phyloP scores from a whole-genome alignment of 2,797 vertebrate species.

The Crax fasciolata region DNA sequence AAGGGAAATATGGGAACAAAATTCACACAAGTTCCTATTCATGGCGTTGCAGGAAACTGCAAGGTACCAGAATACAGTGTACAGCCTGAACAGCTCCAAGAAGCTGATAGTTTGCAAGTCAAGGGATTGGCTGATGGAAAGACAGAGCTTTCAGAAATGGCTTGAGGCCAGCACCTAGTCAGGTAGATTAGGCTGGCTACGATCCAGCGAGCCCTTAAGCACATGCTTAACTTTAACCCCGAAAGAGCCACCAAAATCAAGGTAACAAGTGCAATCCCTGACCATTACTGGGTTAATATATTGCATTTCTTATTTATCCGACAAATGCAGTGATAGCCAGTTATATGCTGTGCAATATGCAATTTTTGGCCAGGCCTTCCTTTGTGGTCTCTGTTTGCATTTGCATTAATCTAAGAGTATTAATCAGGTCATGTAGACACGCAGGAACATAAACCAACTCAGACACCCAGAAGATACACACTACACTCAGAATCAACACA shows the following conservation, averaged over 20 bases:
- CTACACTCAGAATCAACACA: conserved; percentile 43
- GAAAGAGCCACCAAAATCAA: background rate
- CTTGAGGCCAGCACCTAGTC: background rate
- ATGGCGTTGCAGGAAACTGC: background rate
- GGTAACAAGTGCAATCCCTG: background rate
- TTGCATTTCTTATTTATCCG: background rate
- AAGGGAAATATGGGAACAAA: conserved; percentile 8
- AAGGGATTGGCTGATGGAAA: background rate
- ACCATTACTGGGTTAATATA: background rate
- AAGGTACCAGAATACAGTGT: conserved; percentile 9
- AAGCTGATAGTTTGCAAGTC: background rate
- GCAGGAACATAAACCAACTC: conserved; percentile 50
- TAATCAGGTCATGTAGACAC: conserved; percentile 58
- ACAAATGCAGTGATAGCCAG: background rate
- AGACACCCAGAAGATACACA: conserved; percentile 47
- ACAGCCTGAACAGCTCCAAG: background rate
- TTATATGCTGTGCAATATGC: background rate
- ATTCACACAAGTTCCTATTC: background rate
- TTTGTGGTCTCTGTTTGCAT: conserved; percentile 41
- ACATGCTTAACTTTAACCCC: background rate
- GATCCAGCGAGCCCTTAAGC: conserved; percentile 15
- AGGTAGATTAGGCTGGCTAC: conserved; percentile 8
- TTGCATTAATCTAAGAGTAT: conserved; percentile 49
- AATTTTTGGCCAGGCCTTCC: conserved; percentile 2
- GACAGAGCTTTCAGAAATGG: background rate